A percentile compares a stretch with the other conserved stretches of the same genome.
These are phyloP conservation scores for Zenarchopterus dispar DNA, from an alignment of 2,797 vertebrate genomes.

Conservation along the genomic window DNA sequence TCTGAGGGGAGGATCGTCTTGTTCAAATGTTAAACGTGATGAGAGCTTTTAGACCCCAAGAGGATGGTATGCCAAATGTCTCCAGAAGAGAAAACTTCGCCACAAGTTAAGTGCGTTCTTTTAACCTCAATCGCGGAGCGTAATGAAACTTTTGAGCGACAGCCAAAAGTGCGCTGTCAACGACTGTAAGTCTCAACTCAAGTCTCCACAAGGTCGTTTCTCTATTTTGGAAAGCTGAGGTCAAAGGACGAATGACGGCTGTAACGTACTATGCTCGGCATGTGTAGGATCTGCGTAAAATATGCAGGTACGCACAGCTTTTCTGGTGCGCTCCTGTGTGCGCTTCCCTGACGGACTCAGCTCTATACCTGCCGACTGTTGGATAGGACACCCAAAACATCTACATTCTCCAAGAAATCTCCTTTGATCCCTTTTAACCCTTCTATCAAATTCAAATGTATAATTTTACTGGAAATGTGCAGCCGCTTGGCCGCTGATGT, in stretches of 20 bases:
- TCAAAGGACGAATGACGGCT: constrained; percentile 68
- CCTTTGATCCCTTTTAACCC: no score
- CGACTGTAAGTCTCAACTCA: constrained; percentile 54
- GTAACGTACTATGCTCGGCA: constrained; percentile 41
- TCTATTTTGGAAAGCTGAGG: constrained; percentile 72
- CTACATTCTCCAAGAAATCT: no score
- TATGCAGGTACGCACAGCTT: background rate
- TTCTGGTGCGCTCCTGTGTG: background rate
- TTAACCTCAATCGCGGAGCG: background rate
- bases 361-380: no score
- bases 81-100: constrained; percentile 2
- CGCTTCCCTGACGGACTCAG: background rate
- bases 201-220: constrained; percentile 52
- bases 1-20: background rate
- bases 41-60: constrained; percentile 1
- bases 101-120: background rate
- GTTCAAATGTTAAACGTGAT: constrained; percentile 17
- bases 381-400: no score
- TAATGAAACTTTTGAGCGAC: constrained; percentile 30
- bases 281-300: constrained; percentile 2
- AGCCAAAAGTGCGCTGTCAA: constrained; percentile 43
- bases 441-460: no score
- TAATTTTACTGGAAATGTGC: background rate
- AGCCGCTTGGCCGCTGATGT: background rate
- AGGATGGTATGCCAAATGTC: background rate